Percentiles rank a stretch among this genome's conserved stretches.
Conservation (phyloP, 2,888 invertebrate genomes). For the Smittia aterrima region DNA sequence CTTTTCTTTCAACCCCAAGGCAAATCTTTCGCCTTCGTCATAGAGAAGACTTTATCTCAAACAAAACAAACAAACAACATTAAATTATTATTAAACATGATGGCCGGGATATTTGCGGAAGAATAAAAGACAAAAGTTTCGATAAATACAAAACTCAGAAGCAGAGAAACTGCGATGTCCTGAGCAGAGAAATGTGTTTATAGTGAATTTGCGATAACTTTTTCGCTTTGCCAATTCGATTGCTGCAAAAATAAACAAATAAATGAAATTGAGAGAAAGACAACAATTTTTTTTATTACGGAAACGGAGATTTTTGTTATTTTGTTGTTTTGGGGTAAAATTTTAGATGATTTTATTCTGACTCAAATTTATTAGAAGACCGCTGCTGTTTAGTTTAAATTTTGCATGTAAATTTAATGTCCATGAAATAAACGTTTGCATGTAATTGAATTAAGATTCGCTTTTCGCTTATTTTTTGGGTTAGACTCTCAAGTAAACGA, state of each 20-base stretch:
- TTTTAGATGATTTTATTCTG: no score
- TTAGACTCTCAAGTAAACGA: neutral
- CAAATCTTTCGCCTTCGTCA: neutral
- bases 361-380: no score
- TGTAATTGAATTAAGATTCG: neutral
- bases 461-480: neutral
- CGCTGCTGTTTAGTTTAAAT: no score
- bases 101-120: neutral
- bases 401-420: constrained; percentile 41
- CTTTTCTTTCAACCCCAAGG: neutral
- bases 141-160: neutral
- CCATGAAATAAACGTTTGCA: constrained; percentile 37
- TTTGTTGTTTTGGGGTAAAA: no score
- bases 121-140: neutral
- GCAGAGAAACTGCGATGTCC: neutral
- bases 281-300: no score
- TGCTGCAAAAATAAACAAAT: constrained; percentile 28
- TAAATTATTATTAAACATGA: constrained; percentile 30
- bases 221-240: no score
- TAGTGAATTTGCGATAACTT: constrained; percentile 18
- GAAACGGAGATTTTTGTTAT: no score
- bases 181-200: no score
- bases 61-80: constrained; percentile 32
- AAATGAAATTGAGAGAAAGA: constrained; percentile 2
- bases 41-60: neutral